These are phyloP conservation scores for Penaeus monodon DNA, from an alignment of 2,888 invertebrate genomes.

Conservation along the genomic window DNA sequence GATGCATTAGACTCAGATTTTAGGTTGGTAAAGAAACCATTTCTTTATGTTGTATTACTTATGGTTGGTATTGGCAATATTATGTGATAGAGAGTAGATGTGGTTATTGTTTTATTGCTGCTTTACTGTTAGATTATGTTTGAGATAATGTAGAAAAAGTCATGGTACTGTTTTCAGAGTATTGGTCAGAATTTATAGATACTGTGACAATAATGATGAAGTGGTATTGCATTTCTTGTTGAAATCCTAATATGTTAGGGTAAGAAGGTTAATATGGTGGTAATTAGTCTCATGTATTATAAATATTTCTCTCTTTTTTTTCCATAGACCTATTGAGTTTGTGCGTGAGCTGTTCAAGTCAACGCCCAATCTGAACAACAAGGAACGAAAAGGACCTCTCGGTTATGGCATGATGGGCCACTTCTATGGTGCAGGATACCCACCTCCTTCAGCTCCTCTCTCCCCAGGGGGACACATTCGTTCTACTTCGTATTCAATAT, in stretches of 20 bases:
- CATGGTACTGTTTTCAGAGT: no score
- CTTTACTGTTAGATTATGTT: no score
- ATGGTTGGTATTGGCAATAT: no score
- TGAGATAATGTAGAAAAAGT: no score
- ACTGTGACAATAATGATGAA: no score
- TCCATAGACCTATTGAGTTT: constrained; percentile 81
- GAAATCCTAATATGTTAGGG: no score
- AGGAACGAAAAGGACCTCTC: constrained; percentile 74
- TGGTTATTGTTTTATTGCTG: no score
- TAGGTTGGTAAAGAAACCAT: constrained; percentile 33
- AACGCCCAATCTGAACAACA: constrained; percentile 93
- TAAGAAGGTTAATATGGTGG: no score
- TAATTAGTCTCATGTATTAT: neutral
- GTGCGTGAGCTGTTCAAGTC: constrained; percentile 97
- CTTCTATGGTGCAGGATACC: constrained; percentile 66
- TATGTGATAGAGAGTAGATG: no score
- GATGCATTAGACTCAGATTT: constrained; percentile 90
- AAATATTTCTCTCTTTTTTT: neutral
- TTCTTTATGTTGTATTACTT: no score
- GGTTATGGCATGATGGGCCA: constrained; percentile 57
- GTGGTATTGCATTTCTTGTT: no score
- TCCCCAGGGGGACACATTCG: constrained; percentile 76
- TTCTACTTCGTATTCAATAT: constrained; percentile 74
- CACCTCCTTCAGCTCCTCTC: constrained; percentile 69
- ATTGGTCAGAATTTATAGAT: no score